A percentile compares a stretch with the other conserved stretches of the same genome.
Conservation (phyloP, 2,113 vertebrate species). For the Mastomys natalensis region DNA sequence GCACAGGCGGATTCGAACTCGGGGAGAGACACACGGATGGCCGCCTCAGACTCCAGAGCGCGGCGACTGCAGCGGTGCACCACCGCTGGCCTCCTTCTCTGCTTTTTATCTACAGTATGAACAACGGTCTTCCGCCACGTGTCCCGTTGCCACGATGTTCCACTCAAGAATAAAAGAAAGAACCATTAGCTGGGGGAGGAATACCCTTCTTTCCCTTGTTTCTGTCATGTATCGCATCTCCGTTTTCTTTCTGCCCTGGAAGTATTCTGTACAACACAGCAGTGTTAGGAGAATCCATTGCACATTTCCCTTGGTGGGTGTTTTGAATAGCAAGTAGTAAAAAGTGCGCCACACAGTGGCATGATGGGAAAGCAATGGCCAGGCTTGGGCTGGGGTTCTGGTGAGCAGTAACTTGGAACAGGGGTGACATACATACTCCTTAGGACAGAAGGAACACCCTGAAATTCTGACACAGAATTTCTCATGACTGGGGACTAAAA, state of each 20-base stretch:
- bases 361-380: neutral
- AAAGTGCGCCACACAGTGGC: neutral
- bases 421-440: neutral
- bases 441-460: neutral
- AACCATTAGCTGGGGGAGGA: neutral
- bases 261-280: neutral
- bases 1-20: no score
- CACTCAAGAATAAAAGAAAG: neutral
- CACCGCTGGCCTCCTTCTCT: no score
- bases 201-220: neutral
- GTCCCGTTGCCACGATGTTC: neutral
- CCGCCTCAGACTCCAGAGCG: no score
- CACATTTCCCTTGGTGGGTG: neutral
- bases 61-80: no score
- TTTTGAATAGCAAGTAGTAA: neutral
- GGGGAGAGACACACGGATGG: no score
- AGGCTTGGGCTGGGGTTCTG: neutral
- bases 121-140: neutral
- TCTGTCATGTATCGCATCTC: neutral
- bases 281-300: neutral
- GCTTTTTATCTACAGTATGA: no score
- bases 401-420: neutral
- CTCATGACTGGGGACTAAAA: no score
- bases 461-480: neutral
- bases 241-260: neutral